Evolutionary conservation across 2,797 vertebrate genomes (phyloP).

Genomic region (Pristis pectinata): DNA sequence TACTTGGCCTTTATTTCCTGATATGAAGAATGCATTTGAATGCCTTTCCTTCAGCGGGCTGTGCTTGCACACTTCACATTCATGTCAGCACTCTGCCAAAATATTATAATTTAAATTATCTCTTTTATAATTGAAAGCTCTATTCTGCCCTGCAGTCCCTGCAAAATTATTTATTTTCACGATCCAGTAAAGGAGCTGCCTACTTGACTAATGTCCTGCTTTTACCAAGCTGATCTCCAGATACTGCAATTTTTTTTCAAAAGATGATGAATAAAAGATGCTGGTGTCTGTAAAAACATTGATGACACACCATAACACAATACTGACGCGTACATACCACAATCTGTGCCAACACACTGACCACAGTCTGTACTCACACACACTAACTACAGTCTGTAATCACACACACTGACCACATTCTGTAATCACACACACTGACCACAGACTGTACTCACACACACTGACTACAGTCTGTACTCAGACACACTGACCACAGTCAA

Average conservation of each 20-base stretch:
- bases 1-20: neutral
- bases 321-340: neutral
- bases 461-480: too few relatives aligned
- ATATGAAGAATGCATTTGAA: slow-evolving; percentile 24
- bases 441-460: too few relatives aligned
- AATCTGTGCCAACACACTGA: neutral
- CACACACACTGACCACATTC: too few relatives aligned
- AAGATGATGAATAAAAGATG: neutral
- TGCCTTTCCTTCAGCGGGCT: neutral
- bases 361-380: too few relatives aligned
- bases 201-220: slow-evolving; percentile 16
- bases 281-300: neutral
- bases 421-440: too few relatives aligned
- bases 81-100: slow-evolving; percentile 3
- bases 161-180: slow-evolving; percentile 36
- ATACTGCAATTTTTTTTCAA: neutral
- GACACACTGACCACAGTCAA: too few relatives aligned
- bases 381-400: too few relatives aligned
- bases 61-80: neutral
- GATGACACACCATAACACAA: too few relatives aligned
- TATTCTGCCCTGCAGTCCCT: slow-evolving; percentile 7
- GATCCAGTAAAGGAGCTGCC: neutral
- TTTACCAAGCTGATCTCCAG: neutral
- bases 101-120: slow-evolving; percentile 35
- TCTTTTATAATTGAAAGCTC: slow-evolving; percentile 33